Base-by-base conservation (phyloP, 2,888 invertebrate genomes). In the Camptogramma bilineatum region DNA sequence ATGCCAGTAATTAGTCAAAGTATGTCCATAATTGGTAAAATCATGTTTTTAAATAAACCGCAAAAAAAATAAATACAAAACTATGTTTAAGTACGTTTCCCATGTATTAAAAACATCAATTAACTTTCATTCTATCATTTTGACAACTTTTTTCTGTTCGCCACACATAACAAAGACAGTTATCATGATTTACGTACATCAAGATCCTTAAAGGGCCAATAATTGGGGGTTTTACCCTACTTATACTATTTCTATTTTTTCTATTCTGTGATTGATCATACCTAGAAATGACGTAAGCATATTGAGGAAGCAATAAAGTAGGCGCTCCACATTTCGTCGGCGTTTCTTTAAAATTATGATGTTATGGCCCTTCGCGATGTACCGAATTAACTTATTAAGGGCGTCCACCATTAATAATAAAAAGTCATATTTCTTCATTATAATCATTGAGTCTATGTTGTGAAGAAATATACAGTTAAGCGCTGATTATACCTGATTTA, bases 321-420 rank as follows among this genome's bases (percentile, higher is more conserved):
- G 31, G 47, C 39, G 64, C 42, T 66, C 68, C 28, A 62, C 60
- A 69, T 70, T 68, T 68, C 61, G 79, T 81, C 75, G 78, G 78
- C 77, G 75, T 73, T 81, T 81, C 78, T 83, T 81, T 79, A 74
- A 75, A 77, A 77, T 64, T 72, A 74, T 70, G 64, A 69, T 76
- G 66, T 71, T 74, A 71, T 62, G 76, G 72, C 73, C 71, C 64
- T 75, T 78, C 65, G 74, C 65, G 64, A 73, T 73, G 71, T 71
- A 64, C 73, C 73, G 64, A 79, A 83, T 84, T 83, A 84, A 86
- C 83, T 86, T 84, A 86, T 84, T 82, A 83, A 80, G 81, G 76
- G 76, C 79, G 66, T 71, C 70, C 72, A 63, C 70, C 72, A 63
- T 68, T 80, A 78, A 78, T 73, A 76, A 76, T 52, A 61, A 21